Conservation (phyloP, 2,888 invertebrate species). For the Proisotoma minuta region DNA sequence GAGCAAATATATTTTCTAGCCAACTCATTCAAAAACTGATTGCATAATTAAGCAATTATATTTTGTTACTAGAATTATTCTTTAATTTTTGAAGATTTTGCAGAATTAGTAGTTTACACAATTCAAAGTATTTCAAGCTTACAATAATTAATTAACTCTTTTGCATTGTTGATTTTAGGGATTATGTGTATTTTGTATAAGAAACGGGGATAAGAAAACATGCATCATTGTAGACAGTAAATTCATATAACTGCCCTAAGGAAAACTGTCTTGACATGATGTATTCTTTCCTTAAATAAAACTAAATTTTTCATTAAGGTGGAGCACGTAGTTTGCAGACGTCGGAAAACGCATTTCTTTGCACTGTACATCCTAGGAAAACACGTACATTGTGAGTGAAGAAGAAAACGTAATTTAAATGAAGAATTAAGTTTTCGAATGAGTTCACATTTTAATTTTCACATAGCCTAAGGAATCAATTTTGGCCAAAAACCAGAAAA, state of each 20-base stretch:
- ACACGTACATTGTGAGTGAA: neutral
- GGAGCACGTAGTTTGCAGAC: neutral
- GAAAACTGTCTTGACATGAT: neutral
- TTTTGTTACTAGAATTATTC: too few relatives aligned
- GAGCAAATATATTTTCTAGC: too few relatives aligned
- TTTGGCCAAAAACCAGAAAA: slow-evolving; percentile 40
- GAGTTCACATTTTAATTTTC: slow-evolving; percentile 36
- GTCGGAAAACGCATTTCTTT: neutral
- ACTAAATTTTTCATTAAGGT: neutral
- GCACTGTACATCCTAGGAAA: neutral
- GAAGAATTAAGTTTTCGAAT: slow-evolving; percentile 25
- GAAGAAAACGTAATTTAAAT: slow-evolving; percentile 1
- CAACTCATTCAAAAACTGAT: too few relatives aligned
- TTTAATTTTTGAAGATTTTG: too few relatives aligned
- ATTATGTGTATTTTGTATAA: too few relatives aligned
- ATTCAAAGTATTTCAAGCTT: neutral
- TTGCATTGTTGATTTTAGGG: too few relatives aligned
- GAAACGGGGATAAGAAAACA: too few relatives aligned
- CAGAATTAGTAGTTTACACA: neutral
- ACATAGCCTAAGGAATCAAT: slow-evolving; percentile 37
- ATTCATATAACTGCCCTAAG: neutral
- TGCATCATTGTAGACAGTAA: neutral
- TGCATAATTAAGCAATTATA: too few relatives aligned
- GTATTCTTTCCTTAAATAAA: slow-evolving; percentile 5
- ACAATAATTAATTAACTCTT: neutral